Conservation (phyloP, 1,140 invertebrate species). For the Holotrichia oblita region DNA sequence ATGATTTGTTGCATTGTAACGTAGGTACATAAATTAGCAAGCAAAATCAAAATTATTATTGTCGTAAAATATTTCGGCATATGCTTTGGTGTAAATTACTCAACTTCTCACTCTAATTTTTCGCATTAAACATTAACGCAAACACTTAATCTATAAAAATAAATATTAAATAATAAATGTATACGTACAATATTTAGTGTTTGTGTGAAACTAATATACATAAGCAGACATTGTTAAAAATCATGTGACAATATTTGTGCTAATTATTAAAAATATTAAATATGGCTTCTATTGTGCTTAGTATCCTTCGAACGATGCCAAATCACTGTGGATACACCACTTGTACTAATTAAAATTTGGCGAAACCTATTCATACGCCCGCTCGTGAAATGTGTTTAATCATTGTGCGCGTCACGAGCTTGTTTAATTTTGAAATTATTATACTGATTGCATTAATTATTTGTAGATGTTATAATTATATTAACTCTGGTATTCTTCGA, state of each 20-base stretch:
- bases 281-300: background rate
- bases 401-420: background rate
- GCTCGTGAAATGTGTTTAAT: background rate
- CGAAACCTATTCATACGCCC: conserved; percentile 10
- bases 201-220: background rate
- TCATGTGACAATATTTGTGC: conserved; percentile 20
- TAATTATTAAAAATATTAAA: conserved; percentile 11
- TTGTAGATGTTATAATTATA: conserved; percentile 34
- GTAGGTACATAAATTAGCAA: no score
- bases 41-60: no score
- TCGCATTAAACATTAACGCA: background rate
- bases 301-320: background rate
- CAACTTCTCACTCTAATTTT: background rate
- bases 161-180: conserved; percentile 1
- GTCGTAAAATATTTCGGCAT: background rate
- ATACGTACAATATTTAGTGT: background rate
- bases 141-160: conserved; percentile 15
- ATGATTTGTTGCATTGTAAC: no score
- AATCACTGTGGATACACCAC: conserved; percentile 16
- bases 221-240: background rate
- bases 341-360: conserved; percentile 36
- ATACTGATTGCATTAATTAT: conserved; percentile 29
- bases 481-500: background rate
- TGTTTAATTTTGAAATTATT: conserved; percentile 27
- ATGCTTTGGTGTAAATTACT: background rate